Percentiles rank a stretch among this genome's conserved stretches.
phyloP scores from a whole-genome alignment of 2,797 vertebrate genomes.

The Luscinia megarhynchos region DNA sequence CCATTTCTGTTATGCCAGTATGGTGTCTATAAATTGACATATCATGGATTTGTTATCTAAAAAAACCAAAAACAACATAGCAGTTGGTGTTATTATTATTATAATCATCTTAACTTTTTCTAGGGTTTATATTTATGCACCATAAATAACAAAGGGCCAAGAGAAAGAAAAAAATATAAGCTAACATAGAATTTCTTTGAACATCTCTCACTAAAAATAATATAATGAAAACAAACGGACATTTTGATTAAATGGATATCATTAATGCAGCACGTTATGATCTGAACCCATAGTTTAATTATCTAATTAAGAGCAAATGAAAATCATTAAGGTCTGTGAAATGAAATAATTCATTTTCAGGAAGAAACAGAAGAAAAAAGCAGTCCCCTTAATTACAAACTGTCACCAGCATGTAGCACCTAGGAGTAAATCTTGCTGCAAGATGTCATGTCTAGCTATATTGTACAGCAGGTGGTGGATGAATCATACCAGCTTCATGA shows the following conservation, averaged over 20 bases:
- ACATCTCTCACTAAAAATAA: slow-evolving; percentile 50
- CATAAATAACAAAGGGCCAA: neutral
- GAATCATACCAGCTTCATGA: neutral
- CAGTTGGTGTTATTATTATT: neutral
- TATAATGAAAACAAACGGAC: slow-evolving; percentile 71
- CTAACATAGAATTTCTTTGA: slow-evolving; percentile 33
- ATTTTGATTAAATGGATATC: slow-evolving; percentile 75
- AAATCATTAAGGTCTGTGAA: slow-evolving; percentile 66
- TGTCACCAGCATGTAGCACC: neutral
- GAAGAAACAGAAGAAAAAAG: neutral
- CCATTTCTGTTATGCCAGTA: neutral
- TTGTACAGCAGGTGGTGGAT: neutral
- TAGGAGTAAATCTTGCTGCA: slow-evolving; percentile 28
- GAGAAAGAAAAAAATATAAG: neutral
- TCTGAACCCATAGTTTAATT: slow-evolving; percentile 72
- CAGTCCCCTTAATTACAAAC: neutral
- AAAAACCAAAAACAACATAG: neutral
- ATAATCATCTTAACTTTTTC: neutral
- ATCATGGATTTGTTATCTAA: neutral
- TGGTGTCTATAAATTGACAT: neutral
- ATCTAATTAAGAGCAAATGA: slow-evolving; percentile 73
- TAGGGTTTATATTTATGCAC: neutral
- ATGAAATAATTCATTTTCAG: slow-evolving; percentile 72
- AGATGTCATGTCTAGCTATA: neutral
- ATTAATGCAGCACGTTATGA: slow-evolving; percentile 74